phyloP scores from a whole-genome alignment of 2,113 vertebrate species.

The Atractosteus spatula region DNA sequence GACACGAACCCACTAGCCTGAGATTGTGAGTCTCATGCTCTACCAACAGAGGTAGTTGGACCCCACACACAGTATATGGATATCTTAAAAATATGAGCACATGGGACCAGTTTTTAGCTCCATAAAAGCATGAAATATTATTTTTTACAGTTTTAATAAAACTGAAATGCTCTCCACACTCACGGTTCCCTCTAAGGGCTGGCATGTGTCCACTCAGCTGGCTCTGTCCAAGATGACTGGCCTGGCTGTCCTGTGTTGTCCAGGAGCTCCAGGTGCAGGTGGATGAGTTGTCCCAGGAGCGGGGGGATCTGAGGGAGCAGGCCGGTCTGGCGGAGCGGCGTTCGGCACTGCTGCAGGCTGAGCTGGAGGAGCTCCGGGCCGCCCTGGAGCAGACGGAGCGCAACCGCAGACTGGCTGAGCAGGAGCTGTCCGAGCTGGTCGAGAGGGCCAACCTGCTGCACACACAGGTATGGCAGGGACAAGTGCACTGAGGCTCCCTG shows the following conservation, averaged over 20 bases:
- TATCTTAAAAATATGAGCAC: background rate
- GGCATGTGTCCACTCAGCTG: background rate
- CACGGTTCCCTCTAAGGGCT: too few species aligned
- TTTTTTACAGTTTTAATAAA: background rate
- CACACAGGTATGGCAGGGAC: conserved; percentile 67
- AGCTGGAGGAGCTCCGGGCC: conserved; percentile 82
- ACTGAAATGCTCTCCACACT: too few species aligned
- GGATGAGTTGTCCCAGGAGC: conserved; percentile 77
- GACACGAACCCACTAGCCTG: too few species aligned
- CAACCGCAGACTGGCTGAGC: conserved; percentile 81
- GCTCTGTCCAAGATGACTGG: background rate
- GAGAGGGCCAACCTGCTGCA: conserved; percentile 88
- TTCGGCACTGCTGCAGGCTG: conserved; percentile 71
- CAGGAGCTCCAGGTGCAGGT: conserved; percentile 85
- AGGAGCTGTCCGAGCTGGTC: conserved; percentile 80
- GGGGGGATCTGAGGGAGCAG: conserved; percentile 85
- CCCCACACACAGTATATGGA: too few species aligned
- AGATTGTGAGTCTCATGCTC: too few species aligned
- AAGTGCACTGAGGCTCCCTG: too few species aligned
- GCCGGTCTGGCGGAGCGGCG: conserved; percentile 75
- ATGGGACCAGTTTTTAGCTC: background rate
- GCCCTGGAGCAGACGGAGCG: conserved; percentile 82
- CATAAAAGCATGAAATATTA: background rate
- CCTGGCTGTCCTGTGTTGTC: background rate
- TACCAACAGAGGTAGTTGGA: too few species aligned